Evolutionary conservation across 2,113 vertebrate genomes (phyloP).

Genomic region (Hemiscyllium ocellatum): DNA sequence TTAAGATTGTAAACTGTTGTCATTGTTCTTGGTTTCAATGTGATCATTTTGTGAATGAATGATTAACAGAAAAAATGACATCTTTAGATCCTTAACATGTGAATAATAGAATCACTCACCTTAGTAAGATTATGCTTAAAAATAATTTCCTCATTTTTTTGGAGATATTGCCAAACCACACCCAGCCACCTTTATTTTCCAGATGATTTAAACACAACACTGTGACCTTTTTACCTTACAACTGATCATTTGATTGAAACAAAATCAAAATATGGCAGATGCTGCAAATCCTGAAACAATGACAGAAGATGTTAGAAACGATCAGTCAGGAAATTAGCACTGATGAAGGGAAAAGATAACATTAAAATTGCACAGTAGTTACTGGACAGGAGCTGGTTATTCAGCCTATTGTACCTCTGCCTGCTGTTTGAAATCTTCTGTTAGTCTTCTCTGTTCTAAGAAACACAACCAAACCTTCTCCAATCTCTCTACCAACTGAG

Average conservation of each 20-base stretch:
- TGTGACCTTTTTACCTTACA: not conserved
- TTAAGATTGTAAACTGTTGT: not conserved
- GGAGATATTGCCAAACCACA: not conserved
- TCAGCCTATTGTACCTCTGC: not conserved
- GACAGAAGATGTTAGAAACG: not conserved
- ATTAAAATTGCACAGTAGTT: not conserved
- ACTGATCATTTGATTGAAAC: not conserved
- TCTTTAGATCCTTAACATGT: not conserved
- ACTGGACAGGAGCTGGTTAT: not conserved
- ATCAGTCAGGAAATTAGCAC: not conserved
- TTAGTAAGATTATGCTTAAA: not conserved
- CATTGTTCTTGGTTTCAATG: not conserved
- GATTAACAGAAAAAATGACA: not conserved
- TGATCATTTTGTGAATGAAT: not conserved
- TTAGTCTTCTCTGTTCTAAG: not conserved
- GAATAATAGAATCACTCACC: not conserved
- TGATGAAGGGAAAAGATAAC: not conserved
- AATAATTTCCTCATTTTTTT: not conserved
- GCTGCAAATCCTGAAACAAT: not conserved
- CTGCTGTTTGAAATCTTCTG: not conserved
- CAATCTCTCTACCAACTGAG: not conserved
- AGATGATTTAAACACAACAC: not conserved
- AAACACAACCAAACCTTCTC: not conserved
- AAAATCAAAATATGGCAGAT: not conserved
- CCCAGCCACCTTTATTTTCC: not conserved